A percentile compares a stretch with the other conserved stretches of the same genome.
These are phyloP conservation scores for Muschampia plurimacula DNA, from an alignment of 2,888 invertebrate species.

Conservation along the genomic window DNA sequence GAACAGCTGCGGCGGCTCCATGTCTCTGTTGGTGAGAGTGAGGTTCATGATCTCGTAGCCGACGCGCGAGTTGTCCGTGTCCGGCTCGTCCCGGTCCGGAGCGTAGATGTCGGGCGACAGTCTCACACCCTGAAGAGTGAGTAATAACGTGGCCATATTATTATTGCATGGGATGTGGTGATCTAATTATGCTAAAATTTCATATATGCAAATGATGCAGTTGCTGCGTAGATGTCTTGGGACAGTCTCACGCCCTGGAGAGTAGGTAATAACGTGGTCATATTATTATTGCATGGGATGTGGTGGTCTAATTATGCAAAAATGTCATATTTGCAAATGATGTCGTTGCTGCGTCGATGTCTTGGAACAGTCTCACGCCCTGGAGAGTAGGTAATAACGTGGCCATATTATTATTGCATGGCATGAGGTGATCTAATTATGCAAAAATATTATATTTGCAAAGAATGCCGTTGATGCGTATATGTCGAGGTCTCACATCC, in stretches of 20 bases:
- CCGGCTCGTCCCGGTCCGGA: slow-evolving; percentile 82
- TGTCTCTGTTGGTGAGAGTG: slow-evolving; percentile 56
- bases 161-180: not conserved
- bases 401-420: too few relatives aligned
- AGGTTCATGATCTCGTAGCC: slow-evolving; percentile 75
- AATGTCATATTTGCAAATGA: too few relatives aligned
- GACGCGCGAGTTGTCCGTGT: slow-evolving; percentile 82
- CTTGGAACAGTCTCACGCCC: slow-evolving; percentile 58
- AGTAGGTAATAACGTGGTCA: too few relatives aligned
- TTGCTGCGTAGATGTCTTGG: slow-evolving; percentile 71
- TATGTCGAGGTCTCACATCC: slow-evolving; percentile 64
- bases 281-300: not conserved
- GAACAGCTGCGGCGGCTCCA: slow-evolving; percentile 63
- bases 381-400: slow-evolving; percentile 44
- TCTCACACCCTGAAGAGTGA: slow-evolving; percentile 56
- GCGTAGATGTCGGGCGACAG: slow-evolving; percentile 71
- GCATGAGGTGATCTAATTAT: not conserved
- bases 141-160: not conserved
- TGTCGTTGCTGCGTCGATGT: slow-evolving; percentile 65
- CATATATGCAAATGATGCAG: too few relatives aligned
- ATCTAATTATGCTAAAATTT: too few relatives aligned
- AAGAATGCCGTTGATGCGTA: slow-evolving; percentile 56
- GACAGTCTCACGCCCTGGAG: slow-evolving; percentile 58
- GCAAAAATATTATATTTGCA: too few relatives aligned
- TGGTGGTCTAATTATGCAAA: too few relatives aligned